Evolutionary conservation across 1,140 invertebrate genomes (phyloP).

Genomic region (Zaprionus capensis): DNA sequence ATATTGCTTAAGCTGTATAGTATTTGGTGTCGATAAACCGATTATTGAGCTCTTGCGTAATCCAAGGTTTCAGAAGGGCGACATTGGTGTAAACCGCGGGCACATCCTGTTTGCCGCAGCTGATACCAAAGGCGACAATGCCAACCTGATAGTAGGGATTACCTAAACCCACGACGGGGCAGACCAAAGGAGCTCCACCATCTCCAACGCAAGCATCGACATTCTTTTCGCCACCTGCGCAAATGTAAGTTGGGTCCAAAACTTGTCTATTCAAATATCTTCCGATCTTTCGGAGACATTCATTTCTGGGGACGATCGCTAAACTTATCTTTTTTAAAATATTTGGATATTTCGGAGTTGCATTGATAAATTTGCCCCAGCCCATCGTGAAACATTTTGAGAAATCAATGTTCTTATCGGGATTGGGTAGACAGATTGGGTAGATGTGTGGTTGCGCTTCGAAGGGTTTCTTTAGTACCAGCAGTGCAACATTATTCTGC

Average conservation of each 20-base stretch:
- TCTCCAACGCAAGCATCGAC: conserved; percentile 90
- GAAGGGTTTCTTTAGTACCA: conserved; percentile 85
- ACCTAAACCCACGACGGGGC: conserved; percentile 85
- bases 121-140: conserved; percentile 89
- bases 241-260: conserved; percentile 85
- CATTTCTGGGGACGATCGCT: conserved; percentile 82
- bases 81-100: conserved; percentile 92
- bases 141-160: conserved; percentile 87
- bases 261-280: conserved; percentile 60
- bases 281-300: conserved; percentile 76
- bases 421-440: conserved; percentile 86
- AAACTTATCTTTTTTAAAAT: conserved; percentile 87
- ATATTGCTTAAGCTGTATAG: conserved; percentile 5
- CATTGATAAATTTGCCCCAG: conserved; percentile 88
- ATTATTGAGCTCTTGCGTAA: conserved; percentile 72
- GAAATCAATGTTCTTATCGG: conserved; percentile 77
- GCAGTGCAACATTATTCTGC: conserved; percentile 86
- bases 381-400: conserved; percentile 89
- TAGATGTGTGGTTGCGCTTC: conserved; percentile 86
- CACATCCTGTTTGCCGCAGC: conserved; percentile 86
- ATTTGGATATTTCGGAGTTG: conserved; percentile 88
- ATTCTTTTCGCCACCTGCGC: conserved; percentile 88
- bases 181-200: conserved; percentile 89
- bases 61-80: conserved; percentile 88
- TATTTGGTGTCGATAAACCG: conserved; percentile 3